Percentiles rank a stretch among this genome's conserved stretches.
phyloP scores from a whole-genome alignment of 2,888 invertebrate genomes.

The Protodeltote pygarga region DNA sequence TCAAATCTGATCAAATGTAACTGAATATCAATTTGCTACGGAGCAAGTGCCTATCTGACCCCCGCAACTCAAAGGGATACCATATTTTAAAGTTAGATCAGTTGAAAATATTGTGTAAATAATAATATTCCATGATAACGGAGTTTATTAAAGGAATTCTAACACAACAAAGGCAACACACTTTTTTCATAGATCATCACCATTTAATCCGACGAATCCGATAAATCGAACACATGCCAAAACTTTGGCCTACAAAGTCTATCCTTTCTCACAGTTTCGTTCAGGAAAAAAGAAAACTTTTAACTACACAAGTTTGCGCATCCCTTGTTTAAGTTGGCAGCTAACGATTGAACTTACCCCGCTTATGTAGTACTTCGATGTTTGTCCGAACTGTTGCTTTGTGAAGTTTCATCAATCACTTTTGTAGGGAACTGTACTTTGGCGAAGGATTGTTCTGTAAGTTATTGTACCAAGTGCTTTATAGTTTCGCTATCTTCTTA shows the following conservation, averaged over 20 bases:
- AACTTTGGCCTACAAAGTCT: constrained; percentile 3
- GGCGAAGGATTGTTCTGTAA: not conserved
- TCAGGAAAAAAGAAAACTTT: constrained; percentile 44
- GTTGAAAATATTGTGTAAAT: too few species aligned
- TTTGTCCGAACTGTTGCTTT: constrained; percentile 35
- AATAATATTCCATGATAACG: too few species aligned
- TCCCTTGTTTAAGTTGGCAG: constrained; percentile 56
- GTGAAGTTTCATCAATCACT: constrained; percentile 30
- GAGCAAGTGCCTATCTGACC: too few species aligned
- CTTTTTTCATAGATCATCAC: not conserved
- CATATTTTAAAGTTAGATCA: too few species aligned
- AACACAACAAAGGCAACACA: too few species aligned
- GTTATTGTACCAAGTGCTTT: too few species aligned
- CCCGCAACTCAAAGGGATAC: too few species aligned
- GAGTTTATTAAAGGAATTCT: too few species aligned
- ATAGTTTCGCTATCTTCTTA: too few species aligned
- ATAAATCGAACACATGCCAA: constrained; percentile 5
- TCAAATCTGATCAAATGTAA: too few species aligned
- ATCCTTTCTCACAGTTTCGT: constrained; percentile 8
- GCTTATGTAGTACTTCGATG: constrained; percentile 42
- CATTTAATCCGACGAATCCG: constrained; percentile 1
- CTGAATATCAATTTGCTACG: too few species aligned
- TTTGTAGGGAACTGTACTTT: constrained; percentile 10
- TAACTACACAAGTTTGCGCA: constrained; percentile 53
- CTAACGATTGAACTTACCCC: constrained; percentile 59